Conservation (phyloP, 2,113 vertebrate genomes). For the Aspidoscelis tigris region DNA sequence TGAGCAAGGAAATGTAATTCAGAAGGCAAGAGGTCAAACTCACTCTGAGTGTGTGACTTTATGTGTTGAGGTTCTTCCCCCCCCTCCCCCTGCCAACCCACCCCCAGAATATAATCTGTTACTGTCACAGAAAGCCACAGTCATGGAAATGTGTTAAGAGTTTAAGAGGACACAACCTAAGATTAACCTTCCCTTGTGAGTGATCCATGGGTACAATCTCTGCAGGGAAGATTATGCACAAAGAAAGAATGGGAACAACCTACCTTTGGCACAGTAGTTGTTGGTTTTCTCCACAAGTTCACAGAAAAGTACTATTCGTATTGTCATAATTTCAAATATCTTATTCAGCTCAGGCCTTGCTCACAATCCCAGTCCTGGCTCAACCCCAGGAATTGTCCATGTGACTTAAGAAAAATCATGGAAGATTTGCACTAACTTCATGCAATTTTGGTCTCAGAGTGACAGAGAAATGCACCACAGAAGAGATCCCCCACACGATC, state of each 20-base stretch:
- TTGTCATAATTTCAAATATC: constrained; percentile 14
- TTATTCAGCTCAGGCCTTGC: not conserved
- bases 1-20: constrained; percentile 11
- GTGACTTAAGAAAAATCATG: no score
- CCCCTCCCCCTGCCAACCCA: not conserved
- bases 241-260: constrained; percentile 24
- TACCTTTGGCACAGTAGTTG: constrained; percentile 18
- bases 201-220: not conserved
- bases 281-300: not conserved
- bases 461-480: no score
- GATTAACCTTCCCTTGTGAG: constrained; percentile 21
- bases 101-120: not conserved
- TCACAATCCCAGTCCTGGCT: no score
- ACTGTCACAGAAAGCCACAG: constrained; percentile 11
- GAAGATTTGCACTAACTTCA: no score
- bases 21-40: constrained; percentile 4
- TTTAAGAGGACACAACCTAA: constrained; percentile 32
- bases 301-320: constrained; percentile 19
- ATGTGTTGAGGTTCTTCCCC: no score
- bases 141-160: constrained; percentile 17
- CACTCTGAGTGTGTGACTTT: not conserved
- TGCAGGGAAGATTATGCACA: constrained; percentile 20
- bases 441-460: no score
- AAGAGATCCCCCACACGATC: no score
- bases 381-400: no score